phyloP scores from a whole-genome alignment of 2,113 vertebrate genomes.

The Platycercus adscitus region DNA sequence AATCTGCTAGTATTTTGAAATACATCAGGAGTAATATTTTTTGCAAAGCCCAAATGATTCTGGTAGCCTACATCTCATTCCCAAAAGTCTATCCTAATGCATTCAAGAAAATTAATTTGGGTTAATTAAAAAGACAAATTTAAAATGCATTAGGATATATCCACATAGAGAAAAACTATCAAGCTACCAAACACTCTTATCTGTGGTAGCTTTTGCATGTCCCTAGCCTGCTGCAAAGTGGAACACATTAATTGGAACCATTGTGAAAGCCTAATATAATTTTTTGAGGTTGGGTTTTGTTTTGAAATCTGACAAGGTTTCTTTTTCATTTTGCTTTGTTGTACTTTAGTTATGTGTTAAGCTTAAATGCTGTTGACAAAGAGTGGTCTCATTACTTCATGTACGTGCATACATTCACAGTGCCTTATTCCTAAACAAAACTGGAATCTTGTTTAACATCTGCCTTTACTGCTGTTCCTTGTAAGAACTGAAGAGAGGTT shows the following conservation, averaged over 20 bases:
- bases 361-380: background rate
- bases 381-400: background rate
- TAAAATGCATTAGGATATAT: conserved; percentile 43
- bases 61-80: conserved; percentile 49
- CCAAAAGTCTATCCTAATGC: conserved; percentile 38
- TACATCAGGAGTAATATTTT: background rate
- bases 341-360: background rate
- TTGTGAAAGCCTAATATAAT: background rate
- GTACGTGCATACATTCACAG: background rate
- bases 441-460: background rate
- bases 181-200: conserved; percentile 13
- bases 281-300: background rate
- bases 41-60: conserved; percentile 38
- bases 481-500: background rate
- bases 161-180: conserved; percentile 10
- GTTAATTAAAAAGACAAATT: conserved; percentile 57
- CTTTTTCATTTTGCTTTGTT: background rate
- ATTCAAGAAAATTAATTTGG: conserved; percentile 60
- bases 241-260: background rate
- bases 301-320: background rate
- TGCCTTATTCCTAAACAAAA: background rate
- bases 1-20: background rate
- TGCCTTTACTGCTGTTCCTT: background rate
- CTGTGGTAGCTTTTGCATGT: conserved; percentile 9
- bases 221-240: conserved; percentile 35